phyloP scores from a whole-genome alignment of 2,888 invertebrate genomes.

The Cerceris ruficornis region DNA sequence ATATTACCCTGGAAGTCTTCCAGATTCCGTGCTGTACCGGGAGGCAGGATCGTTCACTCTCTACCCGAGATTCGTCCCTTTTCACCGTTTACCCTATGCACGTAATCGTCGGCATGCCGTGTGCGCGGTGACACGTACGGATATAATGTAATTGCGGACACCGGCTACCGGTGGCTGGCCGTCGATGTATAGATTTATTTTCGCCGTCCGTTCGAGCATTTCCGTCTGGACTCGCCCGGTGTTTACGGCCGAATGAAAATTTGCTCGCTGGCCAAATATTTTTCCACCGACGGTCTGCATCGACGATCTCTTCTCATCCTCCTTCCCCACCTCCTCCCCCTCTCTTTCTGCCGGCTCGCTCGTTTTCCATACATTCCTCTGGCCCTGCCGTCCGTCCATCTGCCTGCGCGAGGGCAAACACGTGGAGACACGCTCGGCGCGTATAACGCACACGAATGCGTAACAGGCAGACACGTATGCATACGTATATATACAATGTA shows the following conservation, averaged over 20 bases:
- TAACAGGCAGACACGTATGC: too few relatives aligned
- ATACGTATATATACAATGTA: background rate
- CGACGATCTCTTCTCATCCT: slow-evolving; percentile 18
- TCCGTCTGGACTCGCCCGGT: slow-evolving; percentile 64
- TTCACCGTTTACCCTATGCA: slow-evolving; percentile 10
- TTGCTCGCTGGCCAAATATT: slow-evolving; percentile 69
- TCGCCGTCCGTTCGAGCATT: slow-evolving; percentile 66
- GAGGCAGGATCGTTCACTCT: slow-evolving; percentile 26
- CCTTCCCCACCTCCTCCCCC: background rate
- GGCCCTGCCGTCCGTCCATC: slow-evolving; percentile 5
- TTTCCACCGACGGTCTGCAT: slow-evolving; percentile 54
- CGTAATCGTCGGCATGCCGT: slow-evolving; percentile 47
- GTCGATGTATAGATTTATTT: slow-evolving; percentile 68
- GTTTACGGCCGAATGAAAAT: slow-evolving; percentile 73
- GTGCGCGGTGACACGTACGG: slow-evolving; percentile 40
- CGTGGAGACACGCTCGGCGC: background rate
- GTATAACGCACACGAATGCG: too few relatives aligned
- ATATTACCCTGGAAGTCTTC: slow-evolving; percentile 53
- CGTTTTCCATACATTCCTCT: background rate
- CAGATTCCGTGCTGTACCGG: slow-evolving; percentile 37
- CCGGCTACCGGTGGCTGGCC: slow-evolving; percentile 24
- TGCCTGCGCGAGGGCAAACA: slow-evolving; percentile 11
- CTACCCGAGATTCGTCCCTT: slow-evolving; percentile 31
- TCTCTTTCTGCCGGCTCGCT: slow-evolving; percentile 16
- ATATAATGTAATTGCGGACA: slow-evolving; percentile 70